Evolutionary conservation across 2,797 vertebrate species (phyloP).

Genomic region (Xenops minutus): DNA sequence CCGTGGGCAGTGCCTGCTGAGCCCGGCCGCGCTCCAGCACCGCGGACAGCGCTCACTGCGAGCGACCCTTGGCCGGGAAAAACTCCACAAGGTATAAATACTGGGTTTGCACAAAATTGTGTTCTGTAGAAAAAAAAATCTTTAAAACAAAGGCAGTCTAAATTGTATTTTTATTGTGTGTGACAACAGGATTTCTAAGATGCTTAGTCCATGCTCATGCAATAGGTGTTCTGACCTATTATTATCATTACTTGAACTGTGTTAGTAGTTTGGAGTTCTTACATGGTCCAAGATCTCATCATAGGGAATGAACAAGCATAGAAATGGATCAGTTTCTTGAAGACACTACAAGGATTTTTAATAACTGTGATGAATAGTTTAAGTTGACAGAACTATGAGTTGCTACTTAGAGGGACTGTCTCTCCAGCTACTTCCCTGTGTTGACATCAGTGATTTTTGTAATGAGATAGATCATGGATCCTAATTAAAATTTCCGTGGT

Average conservation of each 20-base stretch:
- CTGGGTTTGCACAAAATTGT: rapidly evolving
- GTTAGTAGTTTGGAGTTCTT: neutral
- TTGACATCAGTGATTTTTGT: neutral
- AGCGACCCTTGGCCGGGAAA: rapidly evolving
- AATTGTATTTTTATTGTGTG: neutral
- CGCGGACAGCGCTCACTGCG: neutral
- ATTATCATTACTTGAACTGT: neutral
- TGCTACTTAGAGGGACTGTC: neutral
- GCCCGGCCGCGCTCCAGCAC: neutral
- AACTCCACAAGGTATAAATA: rapidly evolving
- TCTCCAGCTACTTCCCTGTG: neutral
- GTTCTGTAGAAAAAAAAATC: neutral
- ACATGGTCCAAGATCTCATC: neutral
- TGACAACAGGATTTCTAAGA: neutral
- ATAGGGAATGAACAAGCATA: neutral
- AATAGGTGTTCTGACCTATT: neutral
- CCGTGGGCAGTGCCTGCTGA: rapidly evolving
- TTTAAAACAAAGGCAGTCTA: neutral
- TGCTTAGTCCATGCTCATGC: neutral
- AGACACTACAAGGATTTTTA: neutral
- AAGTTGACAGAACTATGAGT: neutral
- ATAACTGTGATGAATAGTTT: neutral
- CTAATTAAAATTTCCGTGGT: neutral
- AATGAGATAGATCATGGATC: neutral
- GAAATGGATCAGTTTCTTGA: neutral